Evolutionary conservation across 1,140 invertebrate species (phyloP).

Genomic region (Calycopis cecrops): DNA sequence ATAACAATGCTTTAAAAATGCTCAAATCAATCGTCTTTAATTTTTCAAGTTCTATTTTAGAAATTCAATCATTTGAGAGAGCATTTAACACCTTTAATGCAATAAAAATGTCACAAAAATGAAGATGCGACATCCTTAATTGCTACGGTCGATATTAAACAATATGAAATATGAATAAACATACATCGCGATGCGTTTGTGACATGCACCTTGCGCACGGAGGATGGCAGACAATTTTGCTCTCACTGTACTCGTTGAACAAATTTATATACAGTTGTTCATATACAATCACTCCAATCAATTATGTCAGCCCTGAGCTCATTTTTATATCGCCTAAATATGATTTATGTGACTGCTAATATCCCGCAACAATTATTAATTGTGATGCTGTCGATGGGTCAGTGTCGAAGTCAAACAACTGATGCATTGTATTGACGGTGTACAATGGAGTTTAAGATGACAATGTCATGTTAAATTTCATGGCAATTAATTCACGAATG

Average conservation of each 20-base stretch:
- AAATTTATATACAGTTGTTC: conserved; percentile 34
- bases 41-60: too few species aligned
- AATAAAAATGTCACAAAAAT: too few species aligned
- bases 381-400: conserved; percentile 22
- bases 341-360: conserved; percentile 29
- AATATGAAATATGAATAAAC: neutral
- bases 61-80: too few species aligned
- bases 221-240: conserved; percentile 26
- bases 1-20: too few species aligned
- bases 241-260: conserved; percentile 35
- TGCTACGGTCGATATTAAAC: too few species aligned
- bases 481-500: too few species aligned
- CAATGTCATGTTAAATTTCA: too few species aligned
- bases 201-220: neutral
- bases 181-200: neutral
- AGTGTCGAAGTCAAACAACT: neutral
- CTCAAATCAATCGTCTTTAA: too few species aligned
- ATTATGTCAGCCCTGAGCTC: conserved; percentile 32
- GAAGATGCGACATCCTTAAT: too few species aligned
- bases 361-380: conserved; percentile 10
- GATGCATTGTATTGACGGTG: too few species aligned
- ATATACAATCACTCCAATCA: conserved; percentile 31
- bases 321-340: conserved; percentile 34
- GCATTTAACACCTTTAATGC: too few species aligned
- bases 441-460: too few species aligned